phyloP scores from a whole-genome alignment of 2,797 vertebrate species.

The Smutsia temminckii region DNA sequence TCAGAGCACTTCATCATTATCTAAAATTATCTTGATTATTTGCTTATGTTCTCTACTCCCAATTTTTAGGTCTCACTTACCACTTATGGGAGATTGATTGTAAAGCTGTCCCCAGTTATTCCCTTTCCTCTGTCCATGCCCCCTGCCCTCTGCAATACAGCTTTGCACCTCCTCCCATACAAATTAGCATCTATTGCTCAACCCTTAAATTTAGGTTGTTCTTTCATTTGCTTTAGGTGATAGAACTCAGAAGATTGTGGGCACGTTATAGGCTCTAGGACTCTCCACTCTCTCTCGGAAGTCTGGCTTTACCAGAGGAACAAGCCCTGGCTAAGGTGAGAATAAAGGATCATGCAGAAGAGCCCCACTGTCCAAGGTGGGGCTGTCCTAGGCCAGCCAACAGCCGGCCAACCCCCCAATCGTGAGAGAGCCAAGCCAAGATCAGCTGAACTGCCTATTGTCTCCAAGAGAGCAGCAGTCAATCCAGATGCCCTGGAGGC shows the following conservation, averaged over 20 bases:
- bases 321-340: not conserved
- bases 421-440: too few relatives aligned
- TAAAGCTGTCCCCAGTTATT: not conserved
- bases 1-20: not conserved
- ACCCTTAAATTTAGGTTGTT: too few relatives aligned
- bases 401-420: not conserved
- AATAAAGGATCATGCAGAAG: not conserved
- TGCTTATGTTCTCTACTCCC: not conserved
- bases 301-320: not conserved
- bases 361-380: not conserved
- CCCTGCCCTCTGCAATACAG: too few relatives aligned
- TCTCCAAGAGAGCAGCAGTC: not conserved
- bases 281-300: not conserved
- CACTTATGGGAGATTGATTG: not conserved
- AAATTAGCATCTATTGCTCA: not conserved
- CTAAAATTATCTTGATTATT: not conserved
- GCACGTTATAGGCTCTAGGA: rapidly evolving
- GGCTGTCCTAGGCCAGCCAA: not conserved
- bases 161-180: not conserved
- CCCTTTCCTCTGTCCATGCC: not conserved
- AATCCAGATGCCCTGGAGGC: not conserved
- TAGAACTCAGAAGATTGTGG: not conserved
- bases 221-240: not conserved
- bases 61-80: not conserved
- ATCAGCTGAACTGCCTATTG: too few relatives aligned